Conservation (phyloP, 2,888 invertebrate genomes). For the Thereva nobilitata region DNA sequence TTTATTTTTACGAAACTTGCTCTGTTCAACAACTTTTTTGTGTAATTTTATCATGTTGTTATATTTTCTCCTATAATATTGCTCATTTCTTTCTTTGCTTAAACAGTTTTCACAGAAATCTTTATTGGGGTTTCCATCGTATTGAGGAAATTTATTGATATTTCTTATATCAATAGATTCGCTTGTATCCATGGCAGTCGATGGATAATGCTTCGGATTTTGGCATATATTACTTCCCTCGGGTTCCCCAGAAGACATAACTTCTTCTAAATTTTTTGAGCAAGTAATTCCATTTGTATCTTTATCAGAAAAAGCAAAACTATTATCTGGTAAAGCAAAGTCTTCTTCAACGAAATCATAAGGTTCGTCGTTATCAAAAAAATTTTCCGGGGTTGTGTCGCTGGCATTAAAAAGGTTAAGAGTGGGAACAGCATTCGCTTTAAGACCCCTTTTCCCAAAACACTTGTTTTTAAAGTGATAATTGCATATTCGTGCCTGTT, state of each 20-base stretch:
- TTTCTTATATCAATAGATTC: neutral
- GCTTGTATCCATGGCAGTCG: neutral
- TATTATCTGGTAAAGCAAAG: neutral
- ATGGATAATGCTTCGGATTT: neutral
- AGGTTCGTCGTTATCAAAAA: neutral
- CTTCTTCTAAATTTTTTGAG: too few species aligned
- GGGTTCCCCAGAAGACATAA: too few species aligned
- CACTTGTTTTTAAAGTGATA: slow-evolving; percentile 4
- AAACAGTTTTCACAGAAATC: slow-evolving; percentile 28
- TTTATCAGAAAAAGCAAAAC: neutral
- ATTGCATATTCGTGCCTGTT: slow-evolving; percentile 4
- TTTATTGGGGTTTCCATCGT: neutral
- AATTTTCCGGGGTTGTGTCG: neutral
- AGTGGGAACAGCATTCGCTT: slow-evolving; percentile 16
- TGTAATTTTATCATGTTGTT: slow-evolving; percentile 6
- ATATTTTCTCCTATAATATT: slow-evolving; percentile 22
- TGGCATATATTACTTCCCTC: neutral
- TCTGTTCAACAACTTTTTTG: slow-evolving; percentile 16
- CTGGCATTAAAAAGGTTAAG: slow-evolving; percentile 2
- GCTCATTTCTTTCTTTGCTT: slow-evolving; percentile 23
- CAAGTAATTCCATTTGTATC: neutral
- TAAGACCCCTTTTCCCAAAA: neutral
- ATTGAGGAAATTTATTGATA: neutral
- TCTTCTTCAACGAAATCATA: slow-evolving; percentile 13
- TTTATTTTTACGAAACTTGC: slow-evolving; percentile 13